These are phyloP conservation scores for Apotomis turbidana DNA, from an alignment of 2,888 invertebrate genomes.

Conservation along the genomic window DNA sequence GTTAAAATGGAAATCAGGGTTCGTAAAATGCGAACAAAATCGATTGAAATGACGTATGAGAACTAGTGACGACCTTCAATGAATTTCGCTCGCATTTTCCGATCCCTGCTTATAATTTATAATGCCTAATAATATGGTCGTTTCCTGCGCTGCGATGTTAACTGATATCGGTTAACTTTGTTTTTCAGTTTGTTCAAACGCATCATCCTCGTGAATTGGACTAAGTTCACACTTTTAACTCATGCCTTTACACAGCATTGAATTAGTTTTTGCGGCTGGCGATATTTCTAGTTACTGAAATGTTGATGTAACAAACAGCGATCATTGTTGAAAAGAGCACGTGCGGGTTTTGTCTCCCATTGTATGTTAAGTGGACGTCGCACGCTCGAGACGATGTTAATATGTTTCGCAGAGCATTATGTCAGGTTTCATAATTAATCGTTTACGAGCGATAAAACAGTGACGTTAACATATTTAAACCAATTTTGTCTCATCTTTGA, in stretches of 20 bases:
- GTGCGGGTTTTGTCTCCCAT: slow-evolving; percentile 72
- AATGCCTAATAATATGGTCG: too few relatives aligned
- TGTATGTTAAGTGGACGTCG: slow-evolving; percentile 73
- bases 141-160: too few relatives aligned
- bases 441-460: not conserved
- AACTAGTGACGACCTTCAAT: too few relatives aligned
- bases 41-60: too few relatives aligned
- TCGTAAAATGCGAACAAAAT: too few relatives aligned
- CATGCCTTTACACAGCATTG: slow-evolving; percentile 16
- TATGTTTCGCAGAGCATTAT: slow-evolving; percentile 42
- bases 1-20: too few relatives aligned
- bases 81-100: too few relatives aligned
- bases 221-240: slow-evolving; percentile 1
- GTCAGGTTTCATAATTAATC: slow-evolving; percentile 30
- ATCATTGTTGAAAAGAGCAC: slow-evolving; percentile 75
- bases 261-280: slow-evolving; percentile 31
- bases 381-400: slow-evolving; percentile 52
- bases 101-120: too few relatives aligned
- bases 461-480: too few relatives aligned
- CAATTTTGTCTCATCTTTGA: too few relatives aligned
- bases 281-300: slow-evolving; percentile 45
- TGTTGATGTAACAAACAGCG: slow-evolving; percentile 71
- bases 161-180: too few relatives aligned
- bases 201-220: not conserved
- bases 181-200: too few relatives aligned